Base-by-base conservation (phyloP, 1,140 invertebrate genomes). In the Hestina assimilis region DNA sequence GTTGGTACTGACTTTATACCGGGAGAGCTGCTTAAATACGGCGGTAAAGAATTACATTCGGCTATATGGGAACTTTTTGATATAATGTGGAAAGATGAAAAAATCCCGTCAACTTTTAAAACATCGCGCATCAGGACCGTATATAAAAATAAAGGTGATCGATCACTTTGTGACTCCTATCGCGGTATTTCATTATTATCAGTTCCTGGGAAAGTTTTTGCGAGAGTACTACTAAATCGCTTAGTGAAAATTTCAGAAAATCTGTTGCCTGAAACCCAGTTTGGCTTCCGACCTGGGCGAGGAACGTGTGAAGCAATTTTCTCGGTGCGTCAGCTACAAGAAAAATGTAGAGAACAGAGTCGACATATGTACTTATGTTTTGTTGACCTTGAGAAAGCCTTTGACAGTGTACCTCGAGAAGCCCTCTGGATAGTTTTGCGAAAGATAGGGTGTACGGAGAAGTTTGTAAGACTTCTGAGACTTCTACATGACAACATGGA, bases 391-490 rank as follows among this genome's bases (percentile, higher is more conserved):
- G 19, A 29, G 9, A 29, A 6, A 9, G 26, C 9, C 9, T 29
- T 29, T 9, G 26, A 29, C n/a, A 29, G 26, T 42, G 40, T 42
- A n/a, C 40, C 40, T 21, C 40, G 17, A 11, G 40, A 42, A 42
- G 40, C 40, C 47, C 29, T 48, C 8, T 35, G 23, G 50, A 20
- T 42, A 28, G 35, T 52, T 8, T 15, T 41, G 7, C 15, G 17
- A 1, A 53, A 33, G 17, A 8, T 43, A 11, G 51, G 51, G n/a
- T 43, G 40, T 5, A 23, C 15, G 14, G 40, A 41, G 8, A 29
- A 53, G 33, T 53, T 53, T 53, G 51, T 53, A 11, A 19, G 38
- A 12, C 38, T 42, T 29, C 15, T 53, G 19, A 11, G 50, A 29
- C 35, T 53, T 3, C 26, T 42, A 24, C 51, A 54, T 4, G 51